Conservation (phyloP, 2,113 vertebrate genomes). For the Craseonycteris thonglongyai region DNA sequence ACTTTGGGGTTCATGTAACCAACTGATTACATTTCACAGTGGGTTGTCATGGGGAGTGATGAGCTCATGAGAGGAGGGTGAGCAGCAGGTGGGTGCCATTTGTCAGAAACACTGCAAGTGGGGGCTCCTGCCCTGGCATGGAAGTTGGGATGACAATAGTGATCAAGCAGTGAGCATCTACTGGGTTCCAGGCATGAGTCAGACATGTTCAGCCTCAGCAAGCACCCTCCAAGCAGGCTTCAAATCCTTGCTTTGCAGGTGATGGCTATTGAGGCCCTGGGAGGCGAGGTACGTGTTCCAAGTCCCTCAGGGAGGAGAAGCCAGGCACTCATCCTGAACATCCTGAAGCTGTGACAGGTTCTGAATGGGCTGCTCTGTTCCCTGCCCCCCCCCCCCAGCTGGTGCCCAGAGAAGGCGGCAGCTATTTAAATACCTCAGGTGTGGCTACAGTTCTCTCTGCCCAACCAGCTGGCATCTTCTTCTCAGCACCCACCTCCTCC, state of each 20-base stretch:
- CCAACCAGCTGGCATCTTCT: conserved; percentile 47
- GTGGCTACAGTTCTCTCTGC: conserved; percentile 14
- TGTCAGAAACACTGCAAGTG: background rate
- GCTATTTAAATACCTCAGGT: conserved; percentile 68
- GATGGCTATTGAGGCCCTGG: background rate
- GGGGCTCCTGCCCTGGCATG: background rate
- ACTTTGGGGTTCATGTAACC: background rate
- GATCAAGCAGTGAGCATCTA: background rate
- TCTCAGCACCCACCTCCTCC: conserved; percentile 47
- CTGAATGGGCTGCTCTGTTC: background rate
- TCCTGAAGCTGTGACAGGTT: background rate
- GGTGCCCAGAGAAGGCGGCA: background rate
- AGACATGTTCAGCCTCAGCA: background rate
- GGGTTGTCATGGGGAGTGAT: background rate
- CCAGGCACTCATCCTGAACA: background rate
- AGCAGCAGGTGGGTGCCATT: background rate
- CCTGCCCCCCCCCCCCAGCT: background rate
- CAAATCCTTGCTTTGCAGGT: background rate
- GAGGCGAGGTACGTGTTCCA: background rate
- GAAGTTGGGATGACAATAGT: background rate
- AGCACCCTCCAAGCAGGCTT: background rate
- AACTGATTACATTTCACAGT: too few species aligned
- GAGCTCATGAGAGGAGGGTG: background rate
- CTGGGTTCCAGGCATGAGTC: background rate
- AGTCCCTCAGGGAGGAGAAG: background rate